Conservation (phyloP, 2,797 vertebrate genomes). For the Ispidina picta region DNA sequence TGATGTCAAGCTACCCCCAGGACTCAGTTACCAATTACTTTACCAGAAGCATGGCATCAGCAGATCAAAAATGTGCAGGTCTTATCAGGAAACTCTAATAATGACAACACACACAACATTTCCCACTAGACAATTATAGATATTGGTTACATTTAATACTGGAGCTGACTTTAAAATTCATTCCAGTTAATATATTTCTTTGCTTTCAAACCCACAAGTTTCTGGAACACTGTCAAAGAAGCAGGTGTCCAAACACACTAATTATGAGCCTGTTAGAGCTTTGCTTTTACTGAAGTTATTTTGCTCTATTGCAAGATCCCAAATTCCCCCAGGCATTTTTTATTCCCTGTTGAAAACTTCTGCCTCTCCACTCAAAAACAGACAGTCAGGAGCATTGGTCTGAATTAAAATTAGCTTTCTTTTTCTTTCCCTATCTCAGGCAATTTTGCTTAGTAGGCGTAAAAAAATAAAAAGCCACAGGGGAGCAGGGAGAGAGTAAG, state of each 20-base stretch:
- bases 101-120: neutral
- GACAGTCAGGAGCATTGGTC: neutral
- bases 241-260: slow-evolving; percentile 17
- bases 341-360: slow-evolving; percentile 50
- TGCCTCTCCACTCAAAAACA: neutral
- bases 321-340: slow-evolving; percentile 32
- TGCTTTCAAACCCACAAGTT: neutral
- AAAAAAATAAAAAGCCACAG: neutral
- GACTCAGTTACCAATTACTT: neutral
- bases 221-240: neutral
- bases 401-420: slow-evolving; percentile 36
- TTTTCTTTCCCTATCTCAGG: neutral
- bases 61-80: neutral
- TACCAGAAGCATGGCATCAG: neutral
- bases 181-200: neutral
- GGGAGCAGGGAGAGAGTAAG: neutral
- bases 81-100: neutral
- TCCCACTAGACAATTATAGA: neutral
- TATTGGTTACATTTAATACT: neutral
- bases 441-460: neutral
- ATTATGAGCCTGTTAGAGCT: slow-evolving; percentile 16
- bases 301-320: neutral
- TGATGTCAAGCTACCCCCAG: neutral
- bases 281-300: neutral
- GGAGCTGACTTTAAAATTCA: neutral